Base-by-base conservation (phyloP, 2,888 invertebrate species). In the Pheosia tremula region DNA sequence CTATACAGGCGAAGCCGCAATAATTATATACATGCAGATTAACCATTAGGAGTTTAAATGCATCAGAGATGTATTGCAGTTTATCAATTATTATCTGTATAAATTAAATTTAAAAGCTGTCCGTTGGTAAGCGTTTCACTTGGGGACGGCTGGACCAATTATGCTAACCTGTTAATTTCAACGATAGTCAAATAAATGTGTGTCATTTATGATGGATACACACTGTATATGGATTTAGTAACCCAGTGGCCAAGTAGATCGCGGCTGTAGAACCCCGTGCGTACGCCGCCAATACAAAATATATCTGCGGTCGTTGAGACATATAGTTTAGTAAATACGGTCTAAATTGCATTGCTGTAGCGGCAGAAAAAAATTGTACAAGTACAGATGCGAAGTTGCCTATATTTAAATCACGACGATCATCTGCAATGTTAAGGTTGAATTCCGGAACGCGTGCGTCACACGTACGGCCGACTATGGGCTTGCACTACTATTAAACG, bases 361-460 rank as follows among this genome's bases (percentile, higher is more conserved):
- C 69, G 67, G 76, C 75, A 75, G 73, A 69, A 74, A 79, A 75
- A 80, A 75, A 66, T 75, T 74, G 74, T 77, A 73, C 74, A 76
- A 77, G 76, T 84, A 84, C 80, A 81, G 80, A 83, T 81, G 84
- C 80, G 81, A 82, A 86, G 90, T 87, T 91, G 45, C 56, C 56
- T 56, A 91, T 89, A 91, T 90, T 90, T 91, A 91, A 90, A 91
- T 84, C 87, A 80, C 79, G 80, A 81, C 84, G 86, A 85, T 88
- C 88, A 88, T 89, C 87, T 84, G 86, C 84, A 91, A 92, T 91
- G 92, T 90, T 92, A 91, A 92, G 91, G 91, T 90, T 91, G 88
- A 90, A 92, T 92, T 90, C 92, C 90, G 79, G 67, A 84, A 81
- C 74, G 84, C 73, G 83, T 86, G 83, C 92, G 91, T 91, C 91